phyloP scores from a whole-genome alignment of 2,888 invertebrate species.

The Macaria liturata region DNA sequence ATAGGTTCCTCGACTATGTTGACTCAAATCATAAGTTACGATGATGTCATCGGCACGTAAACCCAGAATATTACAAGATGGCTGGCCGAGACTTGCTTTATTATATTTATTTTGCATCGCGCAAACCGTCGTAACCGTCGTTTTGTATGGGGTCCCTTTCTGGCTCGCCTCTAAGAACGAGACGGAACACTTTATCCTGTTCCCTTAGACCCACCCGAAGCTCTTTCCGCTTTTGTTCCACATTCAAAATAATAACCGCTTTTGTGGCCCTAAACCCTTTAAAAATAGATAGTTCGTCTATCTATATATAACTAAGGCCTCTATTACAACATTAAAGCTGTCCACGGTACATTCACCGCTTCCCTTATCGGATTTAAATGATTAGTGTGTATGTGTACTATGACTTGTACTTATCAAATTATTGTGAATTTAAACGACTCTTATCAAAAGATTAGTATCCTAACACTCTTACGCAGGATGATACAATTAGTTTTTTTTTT shows the following conservation, averaged over 20 bases:
- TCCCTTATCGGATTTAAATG: constrained; percentile 15
- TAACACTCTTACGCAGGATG: constrained; percentile 9
- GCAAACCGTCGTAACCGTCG: constrained; percentile 74
- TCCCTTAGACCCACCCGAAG: constrained; percentile 51
- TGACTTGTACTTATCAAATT: constrained; percentile 19
- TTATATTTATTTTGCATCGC: constrained; percentile 76
- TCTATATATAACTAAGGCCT: constrained; percentile 18
- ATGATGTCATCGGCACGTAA: constrained; percentile 73
- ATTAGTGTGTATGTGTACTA: constrained; percentile 20
- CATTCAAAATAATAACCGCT: constrained; percentile 27
- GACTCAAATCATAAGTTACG: constrained; percentile 74
- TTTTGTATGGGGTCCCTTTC: constrained; percentile 64
- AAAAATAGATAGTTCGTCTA: constrained; percentile 9
- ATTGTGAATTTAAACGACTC: constrained; percentile 30
- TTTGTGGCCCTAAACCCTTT: constrained; percentile 12
- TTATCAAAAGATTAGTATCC: constrained; percentile 26
- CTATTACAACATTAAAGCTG: constrained; percentile 10
- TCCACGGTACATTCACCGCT: constrained; percentile 8
- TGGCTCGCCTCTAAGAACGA: constrained; percentile 43
- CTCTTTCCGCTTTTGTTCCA: constrained; percentile 59
- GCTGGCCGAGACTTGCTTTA: constrained; percentile 64
- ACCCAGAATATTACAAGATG: constrained; percentile 58
- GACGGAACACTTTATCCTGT: constrained; percentile 60
- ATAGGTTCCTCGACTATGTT: constrained; percentile 56
- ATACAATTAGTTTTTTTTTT: not conserved